Evolutionary conservation across 2,888 invertebrate genomes (phyloP).

Genomic region (Plemyria rubiginata): DNA sequence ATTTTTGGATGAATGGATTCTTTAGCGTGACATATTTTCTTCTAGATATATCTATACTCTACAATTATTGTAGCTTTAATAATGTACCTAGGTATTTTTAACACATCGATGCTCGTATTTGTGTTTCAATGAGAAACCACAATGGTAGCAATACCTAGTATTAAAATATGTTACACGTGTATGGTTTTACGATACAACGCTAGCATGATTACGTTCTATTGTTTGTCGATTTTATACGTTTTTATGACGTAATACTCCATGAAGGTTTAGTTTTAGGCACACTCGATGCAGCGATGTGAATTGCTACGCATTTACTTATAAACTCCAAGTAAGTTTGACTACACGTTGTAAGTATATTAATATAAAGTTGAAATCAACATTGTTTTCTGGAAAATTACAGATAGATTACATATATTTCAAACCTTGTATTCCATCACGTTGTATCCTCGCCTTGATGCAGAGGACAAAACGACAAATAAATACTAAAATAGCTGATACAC

Average conservation of each 20-base stretch:
- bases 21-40: too few species aligned
- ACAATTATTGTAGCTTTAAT: background rate
- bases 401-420: too few species aligned
- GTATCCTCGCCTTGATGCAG: background rate
- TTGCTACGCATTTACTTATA: constrained; percentile 8
- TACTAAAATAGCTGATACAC: background rate
- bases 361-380: background rate
- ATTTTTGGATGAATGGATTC: background rate
- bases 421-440: background rate
- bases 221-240: constrained; percentile 38
- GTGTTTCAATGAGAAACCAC: constrained; percentile 4
- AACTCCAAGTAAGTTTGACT: background rate
- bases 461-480: background rate
- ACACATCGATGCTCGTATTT: background rate
- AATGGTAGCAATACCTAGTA: constrained; percentile 15
- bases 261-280: constrained; percentile 9
- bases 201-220: constrained; percentile 39
- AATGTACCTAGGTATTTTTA: background rate
- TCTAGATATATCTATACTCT: too few species aligned
- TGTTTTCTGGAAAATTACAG: background rate
- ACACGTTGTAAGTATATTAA: background rate
- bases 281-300: constrained; percentile 9
- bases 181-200: constrained; percentile 30
- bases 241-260: constrained; percentile 29
- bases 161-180: constrained; percentile 24